These are phyloP conservation scores for Lasioglossum albipes DNA, from an alignment of 1,140 invertebrate species.

Conservation along the genomic window DNA sequence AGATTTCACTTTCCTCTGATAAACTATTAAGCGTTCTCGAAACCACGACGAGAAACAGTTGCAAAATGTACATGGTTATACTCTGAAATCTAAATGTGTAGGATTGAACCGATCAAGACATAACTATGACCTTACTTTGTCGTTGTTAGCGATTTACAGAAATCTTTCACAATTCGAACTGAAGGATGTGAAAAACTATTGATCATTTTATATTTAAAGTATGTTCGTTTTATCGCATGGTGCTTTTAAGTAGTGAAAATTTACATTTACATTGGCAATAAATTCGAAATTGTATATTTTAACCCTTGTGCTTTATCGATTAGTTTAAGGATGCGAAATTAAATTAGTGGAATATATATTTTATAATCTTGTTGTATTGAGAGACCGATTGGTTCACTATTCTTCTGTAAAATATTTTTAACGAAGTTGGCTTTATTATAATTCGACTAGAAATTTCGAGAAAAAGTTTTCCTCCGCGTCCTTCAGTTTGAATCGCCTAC, in stretches of 20 bases:
- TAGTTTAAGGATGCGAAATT: constrained; percentile 2
- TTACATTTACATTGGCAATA: constrained; percentile 31
- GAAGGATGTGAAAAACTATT: constrained; percentile 50
- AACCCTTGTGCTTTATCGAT: neutral
- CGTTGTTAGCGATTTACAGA: constrained; percentile 69
- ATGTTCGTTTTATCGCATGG: neutral
- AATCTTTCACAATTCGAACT: constrained; percentile 63
- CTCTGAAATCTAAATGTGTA: constrained; percentile 49
- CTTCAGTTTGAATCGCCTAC: constrained; percentile 66
- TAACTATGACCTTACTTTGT: constrained; percentile 67
- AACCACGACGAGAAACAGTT: constrained; percentile 36
- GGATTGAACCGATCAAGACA: constrained; percentile 64
- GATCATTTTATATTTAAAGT: neutral
- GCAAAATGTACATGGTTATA: constrained; percentile 49
- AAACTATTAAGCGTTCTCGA: constrained; percentile 12
- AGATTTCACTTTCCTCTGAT: constrained; percentile 30
- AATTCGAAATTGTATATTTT: constrained; percentile 33
- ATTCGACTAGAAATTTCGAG: neutral
- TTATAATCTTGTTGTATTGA: neutral
- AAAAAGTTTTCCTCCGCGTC: constrained; percentile 38
- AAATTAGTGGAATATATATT: neutral
- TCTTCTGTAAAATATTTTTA: neutral
- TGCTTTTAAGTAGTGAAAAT: neutral
- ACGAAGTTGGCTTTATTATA: neutral
- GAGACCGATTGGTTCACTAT: neutral